Base-by-base conservation (phyloP, 2,888 invertebrate genomes). In the Junonia oenone region DNA sequence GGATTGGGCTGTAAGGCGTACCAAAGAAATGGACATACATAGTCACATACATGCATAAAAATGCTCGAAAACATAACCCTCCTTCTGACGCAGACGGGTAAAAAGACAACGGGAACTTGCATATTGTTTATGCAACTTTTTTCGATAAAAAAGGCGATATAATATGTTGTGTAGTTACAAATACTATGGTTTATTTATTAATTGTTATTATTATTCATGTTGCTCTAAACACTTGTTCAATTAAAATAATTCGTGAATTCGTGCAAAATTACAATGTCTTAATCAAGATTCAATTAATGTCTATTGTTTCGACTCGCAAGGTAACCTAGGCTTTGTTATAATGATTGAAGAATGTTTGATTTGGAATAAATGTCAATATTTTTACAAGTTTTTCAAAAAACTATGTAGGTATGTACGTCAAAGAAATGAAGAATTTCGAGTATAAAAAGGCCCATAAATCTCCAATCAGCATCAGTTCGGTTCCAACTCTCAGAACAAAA, bases 401-500 rank as follows among this genome's bases (percentile, higher is more conserved):
- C 70, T 67, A 63, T 62, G 51, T 37, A 48, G 29, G 31, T n/a
- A 45, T 45, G 6, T 35, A 53, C 61, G 61, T 62, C 49, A 61
- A 55, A 52, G 19, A 51, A 40, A 58, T 57, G 8, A 33, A 53
- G 27, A 54, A 59, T 60, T 72, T 73, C 59, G 43, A 48, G 76
- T 89, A 88, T 89, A 88, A 79, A 89, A 78, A 65, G 71, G 61
- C 57, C 19, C 31, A 5, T 51, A 57, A 62, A 60, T 53, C 61
- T 47, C 58, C 56, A 29, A 51, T 54, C 59, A 59, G 63, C 63
- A 71, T 88, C 88, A 88, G 88, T 85, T 82, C 72, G 79, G 83
- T 84, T 79, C 75, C 69, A 76, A 75, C 74, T 85, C 88, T 88
- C 87, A 67, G 26, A 63, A 6, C 53, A 85, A 69, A 48, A 89